Base-by-base conservation (phyloP, 1,140 invertebrate species). In the Tachypleus tridentatus region DNA sequence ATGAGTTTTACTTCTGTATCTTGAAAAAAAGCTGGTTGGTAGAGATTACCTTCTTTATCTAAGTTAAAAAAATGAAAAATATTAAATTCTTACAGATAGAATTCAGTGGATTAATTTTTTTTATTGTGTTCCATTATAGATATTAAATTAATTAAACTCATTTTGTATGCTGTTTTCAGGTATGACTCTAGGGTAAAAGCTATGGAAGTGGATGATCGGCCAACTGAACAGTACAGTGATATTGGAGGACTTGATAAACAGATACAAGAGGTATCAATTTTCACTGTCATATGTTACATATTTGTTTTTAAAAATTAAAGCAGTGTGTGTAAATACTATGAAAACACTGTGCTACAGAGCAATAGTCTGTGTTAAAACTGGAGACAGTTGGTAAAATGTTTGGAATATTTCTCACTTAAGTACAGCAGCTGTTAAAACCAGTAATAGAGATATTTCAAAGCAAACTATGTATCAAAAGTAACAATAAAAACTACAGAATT, bases 171-270 rank as follows among this genome's bases (percentile, higher is more conserved):
- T 29, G 29, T 29, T 29, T 29, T 29, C 29, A 29, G 29, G 66
- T 78, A 98, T 76, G 97, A 99, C 77, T 97, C 95, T 0, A 82
- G 97, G 70, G 97, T 99, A 0, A 99, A 99, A 77, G 97, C 97
- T 67, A 99, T 99, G 97, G 97, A 99, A 79, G 97, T 99, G 0
- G 97, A 99, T 79, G 97, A 99, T 78, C 83, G 97, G 70, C 97
- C 97, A 3, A 98, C 94, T 54, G 97, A 99, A 77, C 96, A 99
- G 76, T 99, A 99, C 80, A 96, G 93, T 54, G 97, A 99, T 80
- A 98, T 99, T 78, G 97, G 97, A 75, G 97, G 97, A 4, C 79
- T 98, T 57, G 97, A 99, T 74, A 98, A 98, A 80, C 97, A 99
- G 80, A 99, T 99, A 76, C 85, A 87, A 73, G 86, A 88, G 76